Evolutionary conservation across 2,888 invertebrate species (phyloP), one percentile per base, ranked within the genome.

Genomic region (Digitonthophagus gazella): DNA sequence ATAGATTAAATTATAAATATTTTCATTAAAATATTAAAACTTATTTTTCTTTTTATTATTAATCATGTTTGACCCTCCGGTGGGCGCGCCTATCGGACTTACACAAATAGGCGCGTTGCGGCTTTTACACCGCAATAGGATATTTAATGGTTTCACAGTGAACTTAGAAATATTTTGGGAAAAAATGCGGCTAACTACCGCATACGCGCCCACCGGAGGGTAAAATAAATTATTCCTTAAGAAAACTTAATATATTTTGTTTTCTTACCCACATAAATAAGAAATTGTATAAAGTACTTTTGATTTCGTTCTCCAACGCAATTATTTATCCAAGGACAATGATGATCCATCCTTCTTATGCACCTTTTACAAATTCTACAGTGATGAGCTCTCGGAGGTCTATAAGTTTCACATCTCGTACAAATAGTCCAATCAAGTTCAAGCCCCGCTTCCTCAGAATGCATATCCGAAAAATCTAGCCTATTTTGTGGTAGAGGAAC

Each of bases 291-390:
- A 83, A 96, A 96, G 84, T 92, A 95, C 81, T 95, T 95, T 84
- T 96, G 95, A 85, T 96, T 96, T 77, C 89, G 88, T 83, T 96
- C 95, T 58, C 95, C 96, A 3, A 96, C 94, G 82, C 96, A 96
- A 82, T 96, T 96, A 81, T 96, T 96, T 64, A 96, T 95, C 93
- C 93, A 94, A 3, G 93, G 92, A 83, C 93, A 93, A 81, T 95
- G 95, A 82, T 96, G 95, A 80, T 93, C 93, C 92, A 93, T 92
- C 78, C 90, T 85, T 72, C 89, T 83, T 70, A 95, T 90, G 79
- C 95, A 95, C 72, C 93, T 85, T 76, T 92, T 90, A 79, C 95
- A 96, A 74, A 95, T 92, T 75, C 93, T 88, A 83, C 95, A 96
- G 80, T 96, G 95, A 82, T 95, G 94, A 4, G 95, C 94, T 74